Evolutionary conservation across 2,888 invertebrate species (phyloP).

Genomic region (Penaeus monodon): DNA sequence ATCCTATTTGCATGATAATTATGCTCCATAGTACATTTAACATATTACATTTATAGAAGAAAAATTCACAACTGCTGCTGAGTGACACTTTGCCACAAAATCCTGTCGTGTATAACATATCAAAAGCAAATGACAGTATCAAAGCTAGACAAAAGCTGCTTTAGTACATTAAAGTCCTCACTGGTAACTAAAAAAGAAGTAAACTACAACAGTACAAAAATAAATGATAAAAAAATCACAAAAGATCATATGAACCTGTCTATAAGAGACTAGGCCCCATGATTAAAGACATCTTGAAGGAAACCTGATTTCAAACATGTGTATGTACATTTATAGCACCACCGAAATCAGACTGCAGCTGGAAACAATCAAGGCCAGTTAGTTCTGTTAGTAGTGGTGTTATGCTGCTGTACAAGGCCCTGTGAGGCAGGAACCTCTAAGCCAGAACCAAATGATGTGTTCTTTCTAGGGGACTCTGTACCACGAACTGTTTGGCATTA

Average conservation of each 20-base stretch:
- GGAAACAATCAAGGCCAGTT: conserved; percentile 60
- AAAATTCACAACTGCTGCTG: not conserved
- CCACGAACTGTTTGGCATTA: too few species aligned
- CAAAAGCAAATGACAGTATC: conserved; percentile 38
- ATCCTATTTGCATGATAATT: too few species aligned
- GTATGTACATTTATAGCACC: conserved; percentile 60
- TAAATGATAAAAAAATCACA: conserved; percentile 58
- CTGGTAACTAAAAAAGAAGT: conserved; percentile 53
- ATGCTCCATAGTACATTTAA: too few species aligned
- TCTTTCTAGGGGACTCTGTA: too few species aligned
- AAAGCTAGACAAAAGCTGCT: conserved; percentile 53
- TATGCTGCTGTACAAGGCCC: conserved; percentile 19
- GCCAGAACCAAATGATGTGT: too few species aligned
- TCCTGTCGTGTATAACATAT: conserved; percentile 29
- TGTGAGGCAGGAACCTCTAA: too few species aligned
- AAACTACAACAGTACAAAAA: conserved; percentile 57
- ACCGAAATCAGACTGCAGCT: conserved; percentile 62
- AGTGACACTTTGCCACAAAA: conserved; percentile 26
- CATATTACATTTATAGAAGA: too few species aligned
- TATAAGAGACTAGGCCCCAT: conserved; percentile 42
- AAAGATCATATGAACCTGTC: conserved; percentile 35
- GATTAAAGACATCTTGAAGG: conserved; percentile 35
- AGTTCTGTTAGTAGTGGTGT: conserved; percentile 57
- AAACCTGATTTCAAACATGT: conserved; percentile 55
- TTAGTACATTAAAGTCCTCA: conserved; percentile 52